A percentile compares a stretch with the other conserved stretches of the same genome.
Conservation (phyloP, 2,797 vertebrate species). For the Phalloptychus januarius region DNA sequence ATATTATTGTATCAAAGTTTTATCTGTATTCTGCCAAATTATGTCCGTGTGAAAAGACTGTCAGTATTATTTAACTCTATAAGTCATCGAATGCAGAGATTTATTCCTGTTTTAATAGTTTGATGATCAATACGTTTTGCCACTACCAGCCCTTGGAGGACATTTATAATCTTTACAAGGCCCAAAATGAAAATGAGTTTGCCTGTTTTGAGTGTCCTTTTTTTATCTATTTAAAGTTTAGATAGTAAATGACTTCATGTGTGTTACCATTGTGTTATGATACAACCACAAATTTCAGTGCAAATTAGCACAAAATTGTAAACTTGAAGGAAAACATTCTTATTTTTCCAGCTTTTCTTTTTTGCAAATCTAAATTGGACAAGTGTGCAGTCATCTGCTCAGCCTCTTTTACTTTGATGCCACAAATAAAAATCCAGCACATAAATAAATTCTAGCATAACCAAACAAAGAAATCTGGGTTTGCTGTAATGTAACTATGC, state of each 20-base stretch:
- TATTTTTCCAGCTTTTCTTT: background rate
- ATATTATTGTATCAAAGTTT: too few species aligned
- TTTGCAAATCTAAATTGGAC: background rate
- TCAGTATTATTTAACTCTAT: too few species aligned
- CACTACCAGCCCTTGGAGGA: background rate
- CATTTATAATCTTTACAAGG: background rate
- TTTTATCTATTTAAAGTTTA: background rate
- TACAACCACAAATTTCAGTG: background rate
- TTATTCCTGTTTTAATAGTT: too few species aligned
- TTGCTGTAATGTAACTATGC: background rate
- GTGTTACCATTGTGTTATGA: background rate
- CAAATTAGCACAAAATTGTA: background rate
- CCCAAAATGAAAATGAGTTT: background rate
- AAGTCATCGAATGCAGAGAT: too few species aligned
- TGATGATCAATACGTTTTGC: too few species aligned
- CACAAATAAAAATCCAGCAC: background rate
- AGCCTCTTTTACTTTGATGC: background rate
- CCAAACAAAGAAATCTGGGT: background rate
- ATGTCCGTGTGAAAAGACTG: too few species aligned
- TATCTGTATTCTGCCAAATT: too few species aligned
- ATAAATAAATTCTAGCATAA: background rate
- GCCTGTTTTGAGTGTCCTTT: too few species aligned
- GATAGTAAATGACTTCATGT: background rate
- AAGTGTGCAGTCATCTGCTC: background rate
- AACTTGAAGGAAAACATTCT: background rate